phyloP scores from a whole-genome alignment of 2,888 invertebrate genomes.

The Orchesellides sinensis region DNA sequence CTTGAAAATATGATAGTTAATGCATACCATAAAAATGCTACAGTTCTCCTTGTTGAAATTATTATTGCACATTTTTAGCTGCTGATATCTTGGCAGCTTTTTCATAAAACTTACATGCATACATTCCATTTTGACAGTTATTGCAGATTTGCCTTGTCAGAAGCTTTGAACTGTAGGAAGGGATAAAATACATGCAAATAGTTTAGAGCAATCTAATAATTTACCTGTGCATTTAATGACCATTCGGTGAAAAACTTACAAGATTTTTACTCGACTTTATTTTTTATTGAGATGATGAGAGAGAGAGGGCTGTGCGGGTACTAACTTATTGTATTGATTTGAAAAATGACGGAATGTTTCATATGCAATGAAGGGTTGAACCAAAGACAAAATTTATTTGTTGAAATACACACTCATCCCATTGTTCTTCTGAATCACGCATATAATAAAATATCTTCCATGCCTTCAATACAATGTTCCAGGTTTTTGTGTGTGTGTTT shows the following conservation, averaged over 20 bases:
- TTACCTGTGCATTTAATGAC: conserved; percentile 32
- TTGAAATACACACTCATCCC: conserved; percentile 7
- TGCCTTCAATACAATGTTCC: too few species aligned
- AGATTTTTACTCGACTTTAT: background rate
- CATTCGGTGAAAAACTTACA: background rate
- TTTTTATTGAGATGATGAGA: background rate
- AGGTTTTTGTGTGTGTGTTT: conserved; percentile 1
- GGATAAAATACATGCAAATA: conserved; percentile 25
- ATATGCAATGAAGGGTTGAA: conserved; percentile 19
- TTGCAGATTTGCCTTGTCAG: conserved; percentile 34
- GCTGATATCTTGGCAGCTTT: too few species aligned
- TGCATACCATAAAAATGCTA: too few species aligned
- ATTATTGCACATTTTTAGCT: too few species aligned
- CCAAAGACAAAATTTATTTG: conserved; percentile 17
- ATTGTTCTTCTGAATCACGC: conserved; percentile 20
- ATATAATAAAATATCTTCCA: too few species aligned
- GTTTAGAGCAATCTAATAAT: conserved; percentile 21
- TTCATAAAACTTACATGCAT: too few species aligned
- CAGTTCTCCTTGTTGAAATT: too few species aligned
- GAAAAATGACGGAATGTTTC: conserved; percentile 1
- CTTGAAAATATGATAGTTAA: background rate
- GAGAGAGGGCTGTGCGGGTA: background rate
- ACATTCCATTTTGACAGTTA: conserved; percentile 59
- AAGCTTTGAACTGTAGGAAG: conserved; percentile 8
- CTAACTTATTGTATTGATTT: conserved; percentile 27